Base-by-base conservation (phyloP, 1,140 invertebrate species). In the Rhynchophorus ferrugineus region DNA sequence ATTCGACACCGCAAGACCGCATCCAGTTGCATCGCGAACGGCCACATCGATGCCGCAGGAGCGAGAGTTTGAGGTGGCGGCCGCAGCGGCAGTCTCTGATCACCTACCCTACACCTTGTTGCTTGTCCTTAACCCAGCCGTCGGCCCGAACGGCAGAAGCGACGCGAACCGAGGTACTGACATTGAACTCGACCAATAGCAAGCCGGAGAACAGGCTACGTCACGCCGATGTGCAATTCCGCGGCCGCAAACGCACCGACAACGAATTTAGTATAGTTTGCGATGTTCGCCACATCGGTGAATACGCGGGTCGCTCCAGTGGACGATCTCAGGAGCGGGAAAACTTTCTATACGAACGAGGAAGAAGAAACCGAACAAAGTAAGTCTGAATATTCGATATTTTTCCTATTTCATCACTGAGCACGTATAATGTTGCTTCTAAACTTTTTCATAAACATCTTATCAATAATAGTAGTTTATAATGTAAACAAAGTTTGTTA, bases 91-190 rank as follows among this genome's bases (percentile, higher is more conserved):
- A 3, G 16, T 7, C 13, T n/a, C n/a, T n/a, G n/a, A n/a, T 43
- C 17, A n/a, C 41, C n/a, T 24, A 43, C n/a, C 14, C 41, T 59
- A 58, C 56, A 60, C 60, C 57, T 60, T 58, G 37, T 29, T 50
- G 68, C 72, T 71, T 72, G 63, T 68, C 68, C 72, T 73, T 69
- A 62, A 61, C 59, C 61, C 58, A 60, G 72, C 71, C 56, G 24
- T 11, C 24, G 11, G 5, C 24, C 5, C 24, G 38, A 38, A 20
- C 11, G 5, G 5, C 35, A 3, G 8, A 37, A 37, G 8, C 35
- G 8, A 9, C 17, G 5, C 3, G n/a, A 8, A 39, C 19, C 37
- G 42, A 5, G 11, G 17, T 8, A 3, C 42, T 44, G 42, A 44
- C 42, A 44, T 44, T 44, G 42, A 44, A 44, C 42, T 21, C 24